These are phyloP conservation scores for Ophioninae sp. DNA, from an alignment of 2,888 invertebrate genomes.

Conservation along the genomic window DNA sequence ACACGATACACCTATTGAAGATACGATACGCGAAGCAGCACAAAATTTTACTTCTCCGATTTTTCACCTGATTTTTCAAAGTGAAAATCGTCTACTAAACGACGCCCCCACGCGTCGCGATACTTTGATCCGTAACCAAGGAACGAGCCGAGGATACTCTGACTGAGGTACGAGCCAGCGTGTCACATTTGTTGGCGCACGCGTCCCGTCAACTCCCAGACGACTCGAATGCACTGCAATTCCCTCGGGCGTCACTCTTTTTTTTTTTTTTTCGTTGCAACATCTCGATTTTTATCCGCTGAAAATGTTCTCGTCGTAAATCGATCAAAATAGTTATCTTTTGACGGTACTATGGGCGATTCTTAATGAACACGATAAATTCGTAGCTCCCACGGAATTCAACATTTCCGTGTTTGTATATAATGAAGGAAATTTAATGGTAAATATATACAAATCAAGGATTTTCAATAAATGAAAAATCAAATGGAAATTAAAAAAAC, in stretches of 20 bases:
- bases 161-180: slow-evolving; percentile 2
- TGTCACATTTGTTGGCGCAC: slow-evolving; percentile 14
- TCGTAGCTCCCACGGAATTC: neutral
- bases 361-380: neutral
- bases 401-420: no score
- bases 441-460: no score
- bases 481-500: no score
- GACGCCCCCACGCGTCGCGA: slow-evolving; percentile 46
- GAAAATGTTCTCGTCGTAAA: slow-evolving; percentile 63
- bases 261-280: slow-evolving; percentile 27
- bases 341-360: neutral
- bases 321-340: slow-evolving; percentile 23
- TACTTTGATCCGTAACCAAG: slow-evolving; percentile 4
- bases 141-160: neutral
- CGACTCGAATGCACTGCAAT: neutral
- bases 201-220: slow-evolving; percentile 2
- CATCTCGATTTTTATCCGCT: slow-evolving; percentile 60
- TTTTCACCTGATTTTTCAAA: slow-evolving; percentile 59
- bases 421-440: neutral
- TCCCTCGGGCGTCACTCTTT: slow-evolving; percentile 12
- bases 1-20: neutral
- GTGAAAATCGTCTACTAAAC: slow-evolving; percentile 62
- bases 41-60: slow-evolving; percentile 8
- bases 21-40: neutral
- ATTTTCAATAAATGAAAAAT: no score